Evolutionary conservation across 2,888 invertebrate species (phyloP), one percentile per base, ranked within the genome.

Genomic region (Strigamia transsilvanica): DNA sequence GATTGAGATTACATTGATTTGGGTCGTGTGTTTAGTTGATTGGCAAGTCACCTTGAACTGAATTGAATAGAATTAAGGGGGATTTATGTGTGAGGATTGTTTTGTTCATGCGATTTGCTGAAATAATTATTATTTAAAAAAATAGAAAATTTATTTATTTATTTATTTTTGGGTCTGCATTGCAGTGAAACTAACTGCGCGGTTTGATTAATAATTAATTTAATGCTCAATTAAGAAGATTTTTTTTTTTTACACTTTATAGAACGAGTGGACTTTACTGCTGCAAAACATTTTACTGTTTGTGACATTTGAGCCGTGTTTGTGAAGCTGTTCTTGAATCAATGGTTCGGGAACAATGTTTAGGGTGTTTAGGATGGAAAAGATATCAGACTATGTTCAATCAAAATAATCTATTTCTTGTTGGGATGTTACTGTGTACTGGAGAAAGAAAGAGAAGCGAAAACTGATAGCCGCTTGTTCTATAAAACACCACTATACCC

Each of bases 401-500:
- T 18, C n/a, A 56, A 56, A 56, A 56, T 56, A 56, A 56, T 56
- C 21, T 56, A 56, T 18, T 56, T 56, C n/a, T 56, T 56, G 38
- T 38, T 0, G 38, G 38, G 38, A 38, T 56, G 18, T 7, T 56
- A 18, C 10, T n/a, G 56, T 56, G 1, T 56, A 56, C 6, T 18
- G 18, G 18, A 18, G 5, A 18, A 56, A 6, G 21, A 27, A 18
- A 4, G 9, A 56, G 6, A 56, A n/a, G n/a, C n/a, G n/a, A 56
- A 56, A n/a, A 56, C 46, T 46, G 56, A 56, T 56, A 56, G 9
- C 15, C 15, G n/a, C n/a, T n/a, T 15, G n/a, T 56, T 18, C n/a
- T 56, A 38, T 38, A 38, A 38, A 38, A 38, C 6, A 6, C 38
- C 38, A 38, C 38, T 10, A 7, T 38, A 38, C 38, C 6, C 6